Base-by-base conservation (phyloP, 1,140 invertebrate species). In the Steinernema feltiae region DNA sequence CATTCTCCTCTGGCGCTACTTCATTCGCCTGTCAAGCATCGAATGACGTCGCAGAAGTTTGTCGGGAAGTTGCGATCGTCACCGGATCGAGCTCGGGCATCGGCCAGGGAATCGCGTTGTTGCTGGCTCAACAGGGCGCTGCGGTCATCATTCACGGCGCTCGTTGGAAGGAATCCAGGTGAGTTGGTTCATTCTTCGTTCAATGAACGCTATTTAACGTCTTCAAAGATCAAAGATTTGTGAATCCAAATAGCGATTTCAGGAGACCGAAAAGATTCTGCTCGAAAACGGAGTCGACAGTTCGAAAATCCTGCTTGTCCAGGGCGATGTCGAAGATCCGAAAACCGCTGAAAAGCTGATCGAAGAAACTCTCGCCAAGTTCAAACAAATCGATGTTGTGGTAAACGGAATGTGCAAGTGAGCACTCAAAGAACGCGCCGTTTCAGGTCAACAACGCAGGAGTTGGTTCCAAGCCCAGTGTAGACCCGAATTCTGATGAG, bases 351-450 rank as follows among this genome's bases (percentile, higher is more conserved):
- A 83, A 31, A 30, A 72, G 30, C 30, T 81, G 21, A 70, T 81
- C 24, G 53, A 79, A n/a, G 32, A 80, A 70, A 81, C 80, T 7
- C 46, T 81, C 1, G 31, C 63, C n/a, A 83, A 82, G 30, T 81
- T 81, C 32, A 80, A 74, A 15, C 32, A 46, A 18, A 24, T 81
- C 17, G 80, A 81, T 70, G 80, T 81, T 53, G 41, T 81, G 35
- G 35, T 41, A 41, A 41, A 18, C 18, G 7, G 18, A 41, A 41
- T 41, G 7, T 18, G 35, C 18, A 41, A 41, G 7, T 41, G 35
- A 41, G 18, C 7, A 7, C 18, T 41, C 18, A 41, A 41, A 41
- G n/a, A n/a, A n/a, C n/a, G n/a, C n/a, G n/a, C n/a, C n/a, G 41
- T 7, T 63, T 63, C 24, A 63, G 69, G 80, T 82, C 15, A 69